phyloP scores from a whole-genome alignment of 1,140 invertebrate species.

The Aphelenchoides besseyi region DNA sequence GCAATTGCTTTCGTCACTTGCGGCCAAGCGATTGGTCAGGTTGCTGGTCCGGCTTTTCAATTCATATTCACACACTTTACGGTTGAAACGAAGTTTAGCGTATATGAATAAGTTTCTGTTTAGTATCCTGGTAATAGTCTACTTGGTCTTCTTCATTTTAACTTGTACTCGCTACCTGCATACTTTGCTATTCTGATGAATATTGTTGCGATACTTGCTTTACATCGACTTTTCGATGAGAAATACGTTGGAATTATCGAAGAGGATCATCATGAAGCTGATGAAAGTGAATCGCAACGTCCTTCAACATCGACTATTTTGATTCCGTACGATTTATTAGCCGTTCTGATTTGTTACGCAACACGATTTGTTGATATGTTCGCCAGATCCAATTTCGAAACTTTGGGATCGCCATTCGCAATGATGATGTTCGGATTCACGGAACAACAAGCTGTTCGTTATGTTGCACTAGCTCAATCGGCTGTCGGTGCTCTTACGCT shows the following conservation, averaged over 20 bases:
- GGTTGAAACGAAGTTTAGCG: no score
- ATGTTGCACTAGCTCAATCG: slow-evolving; percentile 33
- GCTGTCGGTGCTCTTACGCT: slow-evolving; percentile 36
- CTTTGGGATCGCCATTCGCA: slow-evolving; percentile 29
- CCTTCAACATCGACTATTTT: background rate
- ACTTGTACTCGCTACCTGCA: slow-evolving; percentile 64
- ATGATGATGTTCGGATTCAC: slow-evolving; percentile 40
- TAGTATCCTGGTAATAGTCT: slow-evolving; percentile 54
- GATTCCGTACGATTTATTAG: slow-evolving; percentile 35
- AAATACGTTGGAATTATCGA: slow-evolving; percentile 33
- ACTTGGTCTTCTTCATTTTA: slow-evolving; percentile 54
- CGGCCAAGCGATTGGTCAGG: slow-evolving; percentile 43
- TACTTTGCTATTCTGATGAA: slow-evolving; percentile 46
- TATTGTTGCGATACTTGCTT: slow-evolving; percentile 31
- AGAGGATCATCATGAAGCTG: background rate
- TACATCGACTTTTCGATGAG: slow-evolving; percentile 36
- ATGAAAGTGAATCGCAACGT: background rate
- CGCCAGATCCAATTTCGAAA: slow-evolving; percentile 38
- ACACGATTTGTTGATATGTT: slow-evolving; percentile 50
- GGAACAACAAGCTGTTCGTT: slow-evolving; percentile 28
- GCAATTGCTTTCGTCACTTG: slow-evolving; percentile 52
- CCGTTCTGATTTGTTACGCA: slow-evolving; percentile 43
- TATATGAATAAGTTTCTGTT: no score
- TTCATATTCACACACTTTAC: slow-evolving; percentile 9
- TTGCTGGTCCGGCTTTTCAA: slow-evolving; percentile 28